A percentile compares a stretch with the other conserved stretches of the same genome.
These are phyloP conservation scores for Gasterosteus nipponicus DNA, from an alignment of 2,113 vertebrate genomes.

Conservation along the genomic window DNA sequence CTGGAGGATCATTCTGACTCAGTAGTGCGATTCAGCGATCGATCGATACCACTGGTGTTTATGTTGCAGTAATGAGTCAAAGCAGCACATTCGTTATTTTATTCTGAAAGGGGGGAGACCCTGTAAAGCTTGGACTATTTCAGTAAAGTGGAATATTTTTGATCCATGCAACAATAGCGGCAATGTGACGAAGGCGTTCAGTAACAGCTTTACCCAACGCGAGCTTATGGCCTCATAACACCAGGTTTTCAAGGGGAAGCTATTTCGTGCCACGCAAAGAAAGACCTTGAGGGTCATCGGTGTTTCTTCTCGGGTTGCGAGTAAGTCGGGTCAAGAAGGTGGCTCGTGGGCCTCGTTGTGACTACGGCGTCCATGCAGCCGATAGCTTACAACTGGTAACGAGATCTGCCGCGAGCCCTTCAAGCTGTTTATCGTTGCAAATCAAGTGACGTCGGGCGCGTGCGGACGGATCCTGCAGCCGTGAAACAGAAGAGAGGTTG, in stretches of 20 bases:
- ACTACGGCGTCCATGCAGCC: neutral
- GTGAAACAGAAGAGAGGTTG: neutral
- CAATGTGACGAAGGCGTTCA: neutral
- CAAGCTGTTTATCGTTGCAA: conserved; percentile 35
- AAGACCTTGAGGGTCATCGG: neutral
- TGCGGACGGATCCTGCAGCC: conserved; percentile 24
- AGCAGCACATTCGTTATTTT: neutral
- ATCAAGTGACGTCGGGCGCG: conserved; percentile 24
- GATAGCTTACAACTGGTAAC: conserved; percentile 58
- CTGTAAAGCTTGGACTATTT: neutral
- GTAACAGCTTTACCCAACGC: neutral
- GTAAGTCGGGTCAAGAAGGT: conserved; percentile 2
- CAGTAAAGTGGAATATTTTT: neutral
- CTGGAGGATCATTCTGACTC: neutral
- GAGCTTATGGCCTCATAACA: neutral
- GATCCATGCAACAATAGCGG: neutral
- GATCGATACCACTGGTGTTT: neutral
- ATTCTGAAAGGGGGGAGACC: neutral
- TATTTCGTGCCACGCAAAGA: neutral
- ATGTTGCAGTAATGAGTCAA: neutral
- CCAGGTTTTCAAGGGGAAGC: neutral
- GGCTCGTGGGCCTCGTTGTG: neutral
- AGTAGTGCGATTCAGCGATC: neutral
- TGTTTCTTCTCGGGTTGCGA: conserved; percentile 26
- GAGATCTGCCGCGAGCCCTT: conserved; percentile 45